Evolutionary conservation across 1,140 invertebrate genomes (phyloP).

Genomic region (Drosophila biarmipes): DNA sequence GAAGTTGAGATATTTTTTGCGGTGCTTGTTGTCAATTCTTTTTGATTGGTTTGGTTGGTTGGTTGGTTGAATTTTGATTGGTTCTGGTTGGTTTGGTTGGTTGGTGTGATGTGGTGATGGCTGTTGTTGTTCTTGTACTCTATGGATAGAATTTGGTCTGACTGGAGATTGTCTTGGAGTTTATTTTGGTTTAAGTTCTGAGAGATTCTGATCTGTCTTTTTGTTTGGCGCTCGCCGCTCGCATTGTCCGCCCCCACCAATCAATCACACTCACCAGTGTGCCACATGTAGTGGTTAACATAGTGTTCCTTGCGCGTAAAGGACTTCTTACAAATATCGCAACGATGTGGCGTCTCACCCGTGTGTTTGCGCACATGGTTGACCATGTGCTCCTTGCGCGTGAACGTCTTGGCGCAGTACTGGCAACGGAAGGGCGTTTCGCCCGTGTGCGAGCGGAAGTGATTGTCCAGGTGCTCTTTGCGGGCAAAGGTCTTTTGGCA

Average conservation of each 20-base stretch:
- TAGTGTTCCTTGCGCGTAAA: constrained; percentile 93
- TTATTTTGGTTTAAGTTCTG: constrained; percentile 25
- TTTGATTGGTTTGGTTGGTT: constrained; percentile 46
- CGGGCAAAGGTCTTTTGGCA: constrained; percentile 95
- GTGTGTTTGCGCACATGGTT: constrained; percentile 95
- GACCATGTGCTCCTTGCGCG: constrained; percentile 93
- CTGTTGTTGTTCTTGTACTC: constrained; percentile 66
- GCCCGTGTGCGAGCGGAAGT: constrained; percentile 92
- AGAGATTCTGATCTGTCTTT: constrained; percentile 47
- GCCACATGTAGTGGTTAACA: constrained; percentile 93
- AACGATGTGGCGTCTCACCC: constrained; percentile 93
- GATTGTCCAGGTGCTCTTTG: constrained; percentile 93
- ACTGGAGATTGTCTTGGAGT: constrained; percentile 38
- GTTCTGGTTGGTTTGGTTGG: constrained; percentile 58
- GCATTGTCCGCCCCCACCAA: constrained; percentile 86
- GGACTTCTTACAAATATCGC: constrained; percentile 94
- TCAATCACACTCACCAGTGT: constrained; percentile 87
- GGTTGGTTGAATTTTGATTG: constrained; percentile 54
- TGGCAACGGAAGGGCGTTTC: constrained; percentile 91
- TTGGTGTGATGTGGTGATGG: constrained; percentile 78
- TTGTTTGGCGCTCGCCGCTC: constrained; percentile 76
- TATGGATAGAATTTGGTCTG: constrained; percentile 42
- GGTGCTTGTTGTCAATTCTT: constrained; percentile 63
- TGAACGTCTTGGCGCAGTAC: constrained; percentile 94
- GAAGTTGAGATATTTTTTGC: constrained; percentile 47